A percentile compares a stretch with the other conserved stretches of the same genome.
These are phyloP conservation scores for Steatornis caripensis DNA, from an alignment of 2,113 vertebrate genomes.

Conservation along the genomic window DNA sequence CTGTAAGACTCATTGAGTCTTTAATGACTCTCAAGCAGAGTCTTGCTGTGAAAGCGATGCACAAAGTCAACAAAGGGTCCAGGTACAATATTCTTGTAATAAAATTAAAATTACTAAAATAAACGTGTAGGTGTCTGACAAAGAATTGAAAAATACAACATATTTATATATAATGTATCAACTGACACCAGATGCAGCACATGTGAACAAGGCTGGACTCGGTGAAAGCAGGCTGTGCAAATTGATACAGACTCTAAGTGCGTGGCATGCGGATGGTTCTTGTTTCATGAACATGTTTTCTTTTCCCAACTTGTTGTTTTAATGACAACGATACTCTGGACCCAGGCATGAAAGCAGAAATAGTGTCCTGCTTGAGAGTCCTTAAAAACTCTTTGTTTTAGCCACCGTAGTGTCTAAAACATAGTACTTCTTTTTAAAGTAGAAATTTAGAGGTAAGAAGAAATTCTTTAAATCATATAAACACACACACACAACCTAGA, in stretches of 20 bases:
- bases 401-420: background rate
- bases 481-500: background rate
- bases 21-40: conserved; percentile 65
- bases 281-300: background rate
- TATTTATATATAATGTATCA: background rate
- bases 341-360: background rate
- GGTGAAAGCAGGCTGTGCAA: background rate
- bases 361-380: background rate
- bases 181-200: conserved; percentile 12
- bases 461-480: background rate
- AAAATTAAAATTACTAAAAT: conserved; percentile 68
- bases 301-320: background rate
- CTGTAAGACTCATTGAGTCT: conserved; percentile 66
- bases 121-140: conserved; percentile 56
- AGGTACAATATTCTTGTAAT: conserved; percentile 34
- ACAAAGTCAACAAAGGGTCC: conserved; percentile 14
- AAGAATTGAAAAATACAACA: conserved; percentile 33
- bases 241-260: background rate
- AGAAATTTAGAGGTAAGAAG: background rate
- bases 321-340: background rate
- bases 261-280: background rate
- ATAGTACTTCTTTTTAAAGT: background rate
- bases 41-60: conserved; percentile 22
- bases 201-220: background rate
- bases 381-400: background rate